Evolutionary conservation across 1,140 invertebrate species (phyloP).

Genomic region (Augochlora pura): DNA sequence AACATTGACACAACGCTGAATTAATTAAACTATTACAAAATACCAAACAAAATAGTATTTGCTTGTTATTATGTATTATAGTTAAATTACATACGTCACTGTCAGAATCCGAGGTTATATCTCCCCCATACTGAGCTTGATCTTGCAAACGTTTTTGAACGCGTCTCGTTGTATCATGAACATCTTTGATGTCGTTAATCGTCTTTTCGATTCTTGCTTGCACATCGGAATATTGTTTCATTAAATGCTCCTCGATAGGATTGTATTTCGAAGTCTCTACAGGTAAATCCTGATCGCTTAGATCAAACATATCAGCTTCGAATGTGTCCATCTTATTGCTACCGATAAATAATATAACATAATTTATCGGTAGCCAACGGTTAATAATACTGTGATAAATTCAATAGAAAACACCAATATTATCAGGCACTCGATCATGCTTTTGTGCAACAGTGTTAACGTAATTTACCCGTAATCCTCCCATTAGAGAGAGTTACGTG

Average conservation of each 20-base stretch:
- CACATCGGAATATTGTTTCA: constrained; percentile 57
- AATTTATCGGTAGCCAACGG: neutral
- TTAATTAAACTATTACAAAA: neutral
- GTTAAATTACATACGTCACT: constrained; percentile 59
- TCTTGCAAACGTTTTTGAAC: constrained; percentile 59
- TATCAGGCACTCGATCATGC: neutral
- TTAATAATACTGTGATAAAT: neutral
- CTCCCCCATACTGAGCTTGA: constrained; percentile 45
- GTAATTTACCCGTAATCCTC: no score
- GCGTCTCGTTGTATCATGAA: constrained; percentile 42
- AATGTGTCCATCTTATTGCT: constrained; percentile 48
- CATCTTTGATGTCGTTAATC: constrained; percentile 56
- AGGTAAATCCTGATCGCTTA: constrained; percentile 56
- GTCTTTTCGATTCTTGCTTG: constrained; percentile 58
- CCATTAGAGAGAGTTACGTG: no score
- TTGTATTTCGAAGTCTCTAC: constrained; percentile 42
- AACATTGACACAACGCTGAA: constrained; percentile 16
- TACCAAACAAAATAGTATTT: neutral
- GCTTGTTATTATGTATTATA: neutral
- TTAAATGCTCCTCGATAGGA: constrained; percentile 69
- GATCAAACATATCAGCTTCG: constrained; percentile 59
- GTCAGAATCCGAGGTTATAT: constrained; percentile 60
- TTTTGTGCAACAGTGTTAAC: neutral
- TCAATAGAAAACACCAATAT: neutral
- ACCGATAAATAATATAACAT: neutral